A percentile compares a stretch with the other conserved stretches of the same genome.
phyloP scores from a whole-genome alignment of 2,888 invertebrate species.

The Chrysolina oricalcia region DNA sequence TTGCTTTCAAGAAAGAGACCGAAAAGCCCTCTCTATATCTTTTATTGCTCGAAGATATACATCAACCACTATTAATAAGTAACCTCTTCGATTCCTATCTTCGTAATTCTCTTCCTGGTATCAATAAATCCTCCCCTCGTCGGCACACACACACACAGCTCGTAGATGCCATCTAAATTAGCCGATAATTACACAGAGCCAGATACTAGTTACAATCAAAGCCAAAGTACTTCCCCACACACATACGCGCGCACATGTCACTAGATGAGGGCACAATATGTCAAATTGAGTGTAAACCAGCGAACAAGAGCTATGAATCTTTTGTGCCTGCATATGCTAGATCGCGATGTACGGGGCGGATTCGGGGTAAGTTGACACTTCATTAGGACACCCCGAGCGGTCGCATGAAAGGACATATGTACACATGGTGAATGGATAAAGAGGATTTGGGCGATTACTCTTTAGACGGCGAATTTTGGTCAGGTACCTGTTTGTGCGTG shows the following conservation, averaged over 20 bases:
- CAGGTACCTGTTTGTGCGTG: slow-evolving; percentile 56
- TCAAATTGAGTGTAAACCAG: slow-evolving; percentile 72
- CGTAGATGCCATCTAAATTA: slow-evolving; percentile 52
- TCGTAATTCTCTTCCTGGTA: slow-evolving; percentile 10
- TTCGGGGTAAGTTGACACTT: slow-evolving; percentile 71
- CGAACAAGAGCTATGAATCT: slow-evolving; percentile 40
- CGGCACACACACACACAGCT: slow-evolving; percentile 41
- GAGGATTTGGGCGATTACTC: slow-evolving; percentile 59
- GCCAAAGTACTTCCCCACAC: slow-evolving; percentile 44
- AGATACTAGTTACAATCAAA: slow-evolving; percentile 44
- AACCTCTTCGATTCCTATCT: slow-evolving; percentile 26
- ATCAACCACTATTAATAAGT: not conserved
- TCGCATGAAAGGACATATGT: slow-evolving; percentile 67
- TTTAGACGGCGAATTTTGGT: slow-evolving; percentile 61
- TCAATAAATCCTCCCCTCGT: not conserved
- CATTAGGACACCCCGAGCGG: slow-evolving; percentile 70
- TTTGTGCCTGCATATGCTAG: slow-evolving; percentile 63
- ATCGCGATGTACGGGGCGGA: slow-evolving; percentile 54
- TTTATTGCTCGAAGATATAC: too few species aligned
- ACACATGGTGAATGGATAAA: slow-evolving; percentile 58
- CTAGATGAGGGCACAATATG: slow-evolving; percentile 66
- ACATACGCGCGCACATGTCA: slow-evolving; percentile 54
- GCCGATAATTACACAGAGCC: slow-evolving; percentile 54
- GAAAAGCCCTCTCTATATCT: too few species aligned
- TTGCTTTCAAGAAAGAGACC: too few species aligned